These are phyloP conservation scores for Sebastes matsubarae DNA, from an alignment of 2,797 vertebrate genomes.

Conservation along the genomic window DNA sequence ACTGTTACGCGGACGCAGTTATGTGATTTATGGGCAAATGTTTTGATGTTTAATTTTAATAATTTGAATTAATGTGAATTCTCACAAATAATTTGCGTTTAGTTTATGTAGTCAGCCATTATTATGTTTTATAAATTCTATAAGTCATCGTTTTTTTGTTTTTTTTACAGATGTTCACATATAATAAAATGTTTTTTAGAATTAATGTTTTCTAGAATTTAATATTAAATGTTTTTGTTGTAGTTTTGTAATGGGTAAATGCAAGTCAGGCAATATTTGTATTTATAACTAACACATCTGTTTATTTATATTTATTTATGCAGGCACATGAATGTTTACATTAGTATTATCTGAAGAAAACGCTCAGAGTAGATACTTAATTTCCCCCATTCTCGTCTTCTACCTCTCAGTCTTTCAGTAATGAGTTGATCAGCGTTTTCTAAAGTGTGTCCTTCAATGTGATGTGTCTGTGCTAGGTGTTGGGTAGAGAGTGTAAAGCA, in stretches of 20 bases:
- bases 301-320: not conserved
- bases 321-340: not conserved
- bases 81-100: not conserved
- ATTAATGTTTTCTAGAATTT: not conserved
- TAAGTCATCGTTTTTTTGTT: not conserved
- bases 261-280: not conserved
- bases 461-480: slow-evolving; percentile 46
- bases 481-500: slow-evolving; percentile 42
- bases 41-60: slow-evolving; percentile 11
- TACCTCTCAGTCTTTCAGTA: slow-evolving; percentile 20
- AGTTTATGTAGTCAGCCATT: not conserved
- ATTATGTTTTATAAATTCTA: not conserved
- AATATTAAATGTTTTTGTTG: not conserved
- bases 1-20: not conserved
- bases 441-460: slow-evolving; percentile 51
- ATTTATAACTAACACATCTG: not conserved
- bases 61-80: slow-evolving; percentile 6
- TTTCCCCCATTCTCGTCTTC: slow-evolving; percentile 1
- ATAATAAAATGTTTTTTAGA: not conserved
- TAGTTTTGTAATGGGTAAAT: not conserved
- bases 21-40: not conserved
- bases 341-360: not conserved
- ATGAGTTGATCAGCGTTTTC: slow-evolving; percentile 36
- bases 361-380: not conserved
- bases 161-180: not conserved